phyloP scores from a whole-genome alignment of 2,888 invertebrate species.

The Eristalis intricaria region DNA sequence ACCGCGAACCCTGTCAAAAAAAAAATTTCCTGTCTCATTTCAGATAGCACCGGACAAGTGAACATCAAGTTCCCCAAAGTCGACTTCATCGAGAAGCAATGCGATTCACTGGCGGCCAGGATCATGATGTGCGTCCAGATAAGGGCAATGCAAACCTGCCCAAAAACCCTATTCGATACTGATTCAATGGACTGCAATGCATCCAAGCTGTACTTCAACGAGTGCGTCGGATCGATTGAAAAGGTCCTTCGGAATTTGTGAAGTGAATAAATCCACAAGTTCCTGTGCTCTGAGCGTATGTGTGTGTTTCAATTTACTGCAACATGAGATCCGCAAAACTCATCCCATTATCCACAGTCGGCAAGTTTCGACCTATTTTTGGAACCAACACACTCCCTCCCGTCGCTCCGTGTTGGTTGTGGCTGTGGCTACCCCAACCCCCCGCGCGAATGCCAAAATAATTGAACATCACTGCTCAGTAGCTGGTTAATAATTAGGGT shows the following conservation, averaged over 20 bases:
- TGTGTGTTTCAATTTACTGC: conserved; percentile 25
- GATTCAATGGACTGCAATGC: neutral
- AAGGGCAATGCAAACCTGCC: conserved; percentile 37
- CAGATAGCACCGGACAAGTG: conserved; percentile 33
- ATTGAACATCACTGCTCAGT: conserved; percentile 56
- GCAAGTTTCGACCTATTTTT: neutral
- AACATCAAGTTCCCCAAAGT: conserved; percentile 24
- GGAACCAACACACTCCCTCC: neutral
- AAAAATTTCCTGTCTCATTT: neutral
- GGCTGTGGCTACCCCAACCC: conserved; percentile 36
- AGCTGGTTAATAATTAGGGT: conserved; percentile 45
- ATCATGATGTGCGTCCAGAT: conserved; percentile 41
- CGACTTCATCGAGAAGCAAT: neutral
- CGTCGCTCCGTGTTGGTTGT: neutral
- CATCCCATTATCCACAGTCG: conserved; percentile 20
- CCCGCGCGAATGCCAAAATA: conserved; percentile 58
- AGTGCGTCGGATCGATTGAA: conserved; percentile 36
- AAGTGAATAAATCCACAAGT: neutral
- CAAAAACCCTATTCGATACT: neutral
- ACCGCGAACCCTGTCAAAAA: no score
- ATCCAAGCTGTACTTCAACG: conserved; percentile 12
- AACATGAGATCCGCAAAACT: neutral
- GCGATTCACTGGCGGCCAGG: conserved; percentile 17
- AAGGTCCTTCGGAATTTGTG: conserved; percentile 8
- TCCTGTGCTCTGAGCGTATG: neutral